phyloP scores from a whole-genome alignment of 2,113 vertebrate genomes.

The Chitala chitala region DNA sequence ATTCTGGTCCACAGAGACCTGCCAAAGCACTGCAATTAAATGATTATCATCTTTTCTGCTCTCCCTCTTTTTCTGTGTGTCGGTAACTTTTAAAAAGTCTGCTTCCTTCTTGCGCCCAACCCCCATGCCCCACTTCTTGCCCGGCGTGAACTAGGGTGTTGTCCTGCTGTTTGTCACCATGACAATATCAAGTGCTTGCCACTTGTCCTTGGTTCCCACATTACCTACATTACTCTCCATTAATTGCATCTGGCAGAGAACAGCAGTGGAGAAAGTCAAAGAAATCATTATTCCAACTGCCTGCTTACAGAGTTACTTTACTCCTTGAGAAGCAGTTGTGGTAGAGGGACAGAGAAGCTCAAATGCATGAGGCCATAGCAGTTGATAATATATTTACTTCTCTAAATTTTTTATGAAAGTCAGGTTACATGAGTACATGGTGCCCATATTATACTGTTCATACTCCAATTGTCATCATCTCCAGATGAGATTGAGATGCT shows the following conservation, averaged over 20 bases:
- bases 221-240: slow-evolving; percentile 34
- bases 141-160: slow-evolving; percentile 42
- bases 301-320: slow-evolving; percentile 18
- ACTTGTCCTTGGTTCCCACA: slow-evolving; percentile 43
- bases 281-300: slow-evolving; percentile 17
- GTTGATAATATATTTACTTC: background rate
- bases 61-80: slow-evolving; percentile 22
- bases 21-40: slow-evolving; percentile 62
- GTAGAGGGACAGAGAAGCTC: background rate
- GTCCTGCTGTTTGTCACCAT: slow-evolving; percentile 58
- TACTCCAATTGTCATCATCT: slow-evolving; percentile 24
- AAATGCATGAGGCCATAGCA: background rate
- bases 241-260: slow-evolving; percentile 19
- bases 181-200: slow-evolving; percentile 52
- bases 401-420: background rate
- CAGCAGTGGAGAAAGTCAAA: slow-evolving; percentile 31
- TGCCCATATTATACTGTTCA: slow-evolving; percentile 22
- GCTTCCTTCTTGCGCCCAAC: too few species aligned
- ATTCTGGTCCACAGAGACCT: slow-evolving; percentile 30
- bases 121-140: slow-evolving; percentile 38
- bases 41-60: slow-evolving; percentile 61
- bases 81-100: slow-evolving; percentile 27
- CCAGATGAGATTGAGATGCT: slow-evolving; percentile 86
- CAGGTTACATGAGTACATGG: background rate
- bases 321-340: background rate